A percentile compares a stretch with the other conserved stretches of the same genome.
phyloP scores from a whole-genome alignment of 2,888 invertebrate species.

The Plemyria rubiginata region DNA sequence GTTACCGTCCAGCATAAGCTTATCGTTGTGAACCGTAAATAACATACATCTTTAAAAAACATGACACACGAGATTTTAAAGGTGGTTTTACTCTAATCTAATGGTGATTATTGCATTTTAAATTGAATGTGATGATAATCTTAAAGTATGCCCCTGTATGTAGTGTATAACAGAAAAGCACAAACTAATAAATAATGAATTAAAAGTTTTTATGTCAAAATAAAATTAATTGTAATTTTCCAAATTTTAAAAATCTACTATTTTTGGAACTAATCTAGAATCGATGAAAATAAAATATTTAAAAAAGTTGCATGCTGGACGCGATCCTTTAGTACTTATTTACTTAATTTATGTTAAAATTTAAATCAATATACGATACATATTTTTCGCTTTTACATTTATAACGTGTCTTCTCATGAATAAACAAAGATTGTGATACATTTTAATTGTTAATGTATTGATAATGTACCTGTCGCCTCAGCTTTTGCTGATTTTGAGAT shows the following conservation, averaged over 20 bases:
- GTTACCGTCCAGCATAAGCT: conserved; percentile 29
- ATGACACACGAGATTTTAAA: neutral
- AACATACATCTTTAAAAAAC: neutral
- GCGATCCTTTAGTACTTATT: conserved; percentile 11
- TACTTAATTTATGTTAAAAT: conserved; percentile 18
- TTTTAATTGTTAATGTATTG: conserved; percentile 37
- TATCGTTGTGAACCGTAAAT: neutral
- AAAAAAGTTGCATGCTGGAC: conserved; percentile 27
- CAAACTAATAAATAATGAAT: neutral
- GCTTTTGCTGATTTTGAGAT: conserved; percentile 41
- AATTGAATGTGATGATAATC: neutral
- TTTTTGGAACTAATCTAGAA: neutral
- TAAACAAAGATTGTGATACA: conserved; percentile 32
- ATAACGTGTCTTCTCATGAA: conserved; percentile 26
- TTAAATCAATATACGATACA: conserved; percentile 20
- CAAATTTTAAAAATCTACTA: no score
- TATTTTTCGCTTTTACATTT: conserved; percentile 43
- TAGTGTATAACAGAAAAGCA: no score
- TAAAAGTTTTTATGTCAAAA: no score
- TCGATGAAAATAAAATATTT: neutral
- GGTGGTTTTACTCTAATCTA: neutral
- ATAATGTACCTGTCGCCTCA: conserved; percentile 38
- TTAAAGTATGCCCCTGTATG: no score
- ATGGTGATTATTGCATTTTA: neutral
- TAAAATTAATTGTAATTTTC: no score